These are phyloP conservation scores for Callyntrura sp. DNA, from an alignment of 2,888 invertebrate species.

Conservation along the genomic window DNA sequence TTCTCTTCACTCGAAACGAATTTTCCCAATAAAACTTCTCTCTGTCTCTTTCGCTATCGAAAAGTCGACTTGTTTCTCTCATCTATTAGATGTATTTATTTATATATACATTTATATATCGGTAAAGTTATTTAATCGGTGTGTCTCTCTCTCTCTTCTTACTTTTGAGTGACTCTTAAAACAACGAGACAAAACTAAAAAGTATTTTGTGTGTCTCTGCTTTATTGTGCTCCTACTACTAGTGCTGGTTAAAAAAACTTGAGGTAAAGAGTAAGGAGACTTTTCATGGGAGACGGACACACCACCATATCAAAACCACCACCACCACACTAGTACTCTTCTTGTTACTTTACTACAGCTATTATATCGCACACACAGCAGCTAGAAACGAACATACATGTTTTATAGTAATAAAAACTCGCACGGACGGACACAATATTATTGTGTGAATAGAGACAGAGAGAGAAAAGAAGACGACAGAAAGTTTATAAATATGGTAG, in stretches of 20 bases:
- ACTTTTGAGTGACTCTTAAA: background rate
- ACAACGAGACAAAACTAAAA: background rate
- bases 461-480: background rate
- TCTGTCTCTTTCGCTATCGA: background rate
- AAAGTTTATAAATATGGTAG: slow-evolving; percentile 21
- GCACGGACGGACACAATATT: background rate
- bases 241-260: slow-evolving; percentile 39
- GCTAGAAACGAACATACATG: background rate
- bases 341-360: slow-evolving; percentile 23
- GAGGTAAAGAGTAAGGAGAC: slow-evolving; percentile 40
- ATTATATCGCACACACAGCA: background rate
- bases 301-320: slow-evolving; percentile 43
- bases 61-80: background rate
- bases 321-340: background rate
- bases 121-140: slow-evolving; percentile 28
- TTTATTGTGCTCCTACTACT: background rate
- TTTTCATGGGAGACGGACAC: slow-evolving; percentile 49
- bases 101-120: background rate
- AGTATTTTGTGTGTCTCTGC: background rate
- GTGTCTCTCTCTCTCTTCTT: too few species aligned
- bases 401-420: background rate
- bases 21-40: background rate
- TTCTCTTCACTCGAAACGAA: background rate
- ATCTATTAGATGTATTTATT: too few species aligned
- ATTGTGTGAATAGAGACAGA: too few species aligned